Conservation (phyloP, 2,113 vertebrate species). For the Polypterus senegalus region DNA sequence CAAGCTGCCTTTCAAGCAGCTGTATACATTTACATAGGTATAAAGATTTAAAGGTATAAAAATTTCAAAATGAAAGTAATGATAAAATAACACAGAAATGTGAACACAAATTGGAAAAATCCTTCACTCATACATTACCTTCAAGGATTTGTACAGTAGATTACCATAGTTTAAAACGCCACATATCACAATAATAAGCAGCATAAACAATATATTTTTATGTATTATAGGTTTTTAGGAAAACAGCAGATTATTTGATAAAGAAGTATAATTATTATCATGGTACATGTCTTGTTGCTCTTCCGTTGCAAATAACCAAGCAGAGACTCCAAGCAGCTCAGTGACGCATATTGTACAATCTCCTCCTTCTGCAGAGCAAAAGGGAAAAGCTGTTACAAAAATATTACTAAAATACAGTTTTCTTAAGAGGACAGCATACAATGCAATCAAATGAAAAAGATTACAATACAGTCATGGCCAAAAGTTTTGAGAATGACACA, state of each 20-base stretch:
- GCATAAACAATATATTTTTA: no score
- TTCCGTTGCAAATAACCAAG: constrained; percentile 60
- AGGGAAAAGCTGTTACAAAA: not conserved
- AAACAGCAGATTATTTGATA: no score
- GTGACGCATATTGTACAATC: constrained; percentile 56
- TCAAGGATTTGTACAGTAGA: no score
- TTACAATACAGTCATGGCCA: no score
- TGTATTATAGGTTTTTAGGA: no score
- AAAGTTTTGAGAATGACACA: no score
- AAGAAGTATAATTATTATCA: not conserved
- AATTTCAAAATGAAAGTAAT: not conserved
- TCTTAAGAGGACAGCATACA: not conserved
- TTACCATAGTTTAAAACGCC: no score
- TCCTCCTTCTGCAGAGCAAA: constrained; percentile 63
- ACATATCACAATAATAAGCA: no score
- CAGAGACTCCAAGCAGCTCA: constrained; percentile 70
- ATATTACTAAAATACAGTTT: not conserved
- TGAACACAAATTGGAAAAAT: no score
- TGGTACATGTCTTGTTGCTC: constrained; percentile 57
- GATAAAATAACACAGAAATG: no score
- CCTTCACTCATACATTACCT: no score
- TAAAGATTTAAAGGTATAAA: not conserved
- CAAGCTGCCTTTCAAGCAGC: no score
- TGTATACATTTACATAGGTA: not conserved
- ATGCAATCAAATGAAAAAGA: not conserved